Evolutionary conservation across 2,797 vertebrate genomes (phyloP).

Genomic region (Gorsachius magnificus): DNA sequence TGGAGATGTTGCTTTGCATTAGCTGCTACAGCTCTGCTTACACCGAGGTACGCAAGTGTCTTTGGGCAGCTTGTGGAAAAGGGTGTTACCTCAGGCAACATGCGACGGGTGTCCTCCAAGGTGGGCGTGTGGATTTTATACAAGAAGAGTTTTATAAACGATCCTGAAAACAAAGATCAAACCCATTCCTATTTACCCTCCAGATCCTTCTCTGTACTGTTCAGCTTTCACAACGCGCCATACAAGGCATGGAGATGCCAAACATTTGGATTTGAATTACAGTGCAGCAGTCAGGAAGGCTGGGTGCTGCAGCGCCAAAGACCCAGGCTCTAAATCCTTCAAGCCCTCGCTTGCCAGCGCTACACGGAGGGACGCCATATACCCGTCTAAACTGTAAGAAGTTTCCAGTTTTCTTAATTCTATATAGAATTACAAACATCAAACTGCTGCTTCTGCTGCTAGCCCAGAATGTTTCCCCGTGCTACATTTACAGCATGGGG

Average conservation of each 20-base stretch:
- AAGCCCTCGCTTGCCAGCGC: background rate
- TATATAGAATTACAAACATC: background rate
- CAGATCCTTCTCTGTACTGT: background rate
- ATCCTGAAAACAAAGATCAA: background rate
- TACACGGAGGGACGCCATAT: rapidly evolving
- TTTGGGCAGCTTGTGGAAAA: background rate
- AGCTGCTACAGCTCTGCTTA: background rate
- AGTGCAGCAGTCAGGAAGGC: background rate
- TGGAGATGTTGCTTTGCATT: background rate
- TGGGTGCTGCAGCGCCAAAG: background rate
- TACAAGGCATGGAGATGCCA: background rate
- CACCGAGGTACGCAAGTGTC: background rate
- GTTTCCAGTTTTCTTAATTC: background rate
- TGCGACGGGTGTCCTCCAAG: background rate
- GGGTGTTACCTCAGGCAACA: background rate
- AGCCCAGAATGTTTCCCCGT: background rate
- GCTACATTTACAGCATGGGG: background rate
- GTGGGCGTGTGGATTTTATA: background rate
- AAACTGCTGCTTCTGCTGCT: background rate
- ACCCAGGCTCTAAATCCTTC: background rate
- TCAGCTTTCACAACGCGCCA: background rate
- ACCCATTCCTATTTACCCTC: background rate
- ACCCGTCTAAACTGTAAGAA: background rate
- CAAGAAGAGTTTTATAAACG: background rate
- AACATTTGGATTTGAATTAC: background rate